Base-by-base conservation (phyloP, 2,797 vertebrate genomes). In the Gymnodraco acuticeps region DNA sequence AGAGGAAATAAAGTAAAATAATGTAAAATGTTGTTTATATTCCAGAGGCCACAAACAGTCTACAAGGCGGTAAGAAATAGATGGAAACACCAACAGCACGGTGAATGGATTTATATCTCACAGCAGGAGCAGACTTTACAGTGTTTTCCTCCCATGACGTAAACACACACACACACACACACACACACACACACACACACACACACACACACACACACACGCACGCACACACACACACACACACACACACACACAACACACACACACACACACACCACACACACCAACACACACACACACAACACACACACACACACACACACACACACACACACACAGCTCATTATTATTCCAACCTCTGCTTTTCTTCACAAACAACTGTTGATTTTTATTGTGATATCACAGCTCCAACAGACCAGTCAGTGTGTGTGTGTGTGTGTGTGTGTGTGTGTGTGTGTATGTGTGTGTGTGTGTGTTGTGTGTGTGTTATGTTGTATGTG, bases 401-500 rank as follows among this genome's bases (percentile, higher is more conserved):
- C 1, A 31, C 74, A 61, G 74, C 64, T 48, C 47, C 59, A 41
- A 70, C 51, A 23, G 43, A 46, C 47, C 17, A 0, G 7, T 38
- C 1, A 1, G 1, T 38, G 33, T 33, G 47, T 38, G 27, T 23
- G 33, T 17, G 27, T 50, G 43, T 64, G 61, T 64, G 15, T 60
- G 45, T 58, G 47, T 64, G 56, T 59, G 62, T 47, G 53, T 58
- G 52, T 41, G 45, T 59, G 77, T 50, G 64, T 56, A 53, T 59
- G 48, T 63, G 20, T 38, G 47, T 62, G 69, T 76, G 64, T 67
- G 72, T 56, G 45, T 62, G 55, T 61, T 23, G 23, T 23, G 64
- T 52, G 48, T 82, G 7, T 76, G 73, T 79, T 81, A 43, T 66
- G 2, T 11, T 54, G 72, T 42, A 81, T 70, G 56, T 71, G 68